phyloP scores from a whole-genome alignment of 1,140 invertebrate genomes.

The Psix sp. region DNA sequence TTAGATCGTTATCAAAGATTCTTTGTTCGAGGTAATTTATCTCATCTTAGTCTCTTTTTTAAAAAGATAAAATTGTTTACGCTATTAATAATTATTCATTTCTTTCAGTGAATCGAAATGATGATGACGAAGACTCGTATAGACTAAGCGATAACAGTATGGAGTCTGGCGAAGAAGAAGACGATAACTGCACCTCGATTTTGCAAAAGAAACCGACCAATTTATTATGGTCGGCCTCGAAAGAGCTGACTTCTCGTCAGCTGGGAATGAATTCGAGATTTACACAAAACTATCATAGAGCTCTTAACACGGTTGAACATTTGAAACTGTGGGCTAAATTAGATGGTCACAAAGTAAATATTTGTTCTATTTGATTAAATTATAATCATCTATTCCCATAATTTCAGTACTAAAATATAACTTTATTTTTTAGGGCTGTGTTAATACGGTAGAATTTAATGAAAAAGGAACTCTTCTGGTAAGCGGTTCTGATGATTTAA shows the following conservation, averaged over 20 bases:
- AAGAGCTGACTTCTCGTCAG: slow-evolving; percentile 81
- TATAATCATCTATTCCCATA: slow-evolving; percentile 8
- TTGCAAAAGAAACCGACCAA: slow-evolving; percentile 81
- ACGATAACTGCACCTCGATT: slow-evolving; percentile 74
- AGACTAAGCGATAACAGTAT: slow-evolving; percentile 48
- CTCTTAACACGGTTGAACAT: slow-evolving; percentile 88
- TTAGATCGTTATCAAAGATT: no score
- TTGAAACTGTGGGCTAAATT: slow-evolving; percentile 88
- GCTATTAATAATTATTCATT: no score
- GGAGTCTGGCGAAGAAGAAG: slow-evolving; percentile 67
- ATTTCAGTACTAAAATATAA: slow-evolving; percentile 13
- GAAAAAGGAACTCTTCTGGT: slow-evolving; percentile 85
- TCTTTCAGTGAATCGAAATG: background rate
- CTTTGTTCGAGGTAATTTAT: no score
- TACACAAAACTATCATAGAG: slow-evolving; percentile 86
- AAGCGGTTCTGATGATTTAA: slow-evolving; percentile 93
- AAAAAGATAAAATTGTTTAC: no score
- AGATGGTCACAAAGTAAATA: slow-evolving; percentile 81
- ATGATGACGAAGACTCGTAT: background rate
- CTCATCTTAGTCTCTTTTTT: no score
- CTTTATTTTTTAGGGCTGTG: slow-evolving; percentile 82
- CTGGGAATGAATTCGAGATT: slow-evolving; percentile 81
- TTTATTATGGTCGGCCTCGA: slow-evolving; percentile 82
- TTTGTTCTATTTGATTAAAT: slow-evolving; percentile 27
- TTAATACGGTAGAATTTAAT: slow-evolving; percentile 95